phyloP scores from a whole-genome alignment of 2,113 vertebrate species.

The Gnathonemus longibarbis region DNA sequence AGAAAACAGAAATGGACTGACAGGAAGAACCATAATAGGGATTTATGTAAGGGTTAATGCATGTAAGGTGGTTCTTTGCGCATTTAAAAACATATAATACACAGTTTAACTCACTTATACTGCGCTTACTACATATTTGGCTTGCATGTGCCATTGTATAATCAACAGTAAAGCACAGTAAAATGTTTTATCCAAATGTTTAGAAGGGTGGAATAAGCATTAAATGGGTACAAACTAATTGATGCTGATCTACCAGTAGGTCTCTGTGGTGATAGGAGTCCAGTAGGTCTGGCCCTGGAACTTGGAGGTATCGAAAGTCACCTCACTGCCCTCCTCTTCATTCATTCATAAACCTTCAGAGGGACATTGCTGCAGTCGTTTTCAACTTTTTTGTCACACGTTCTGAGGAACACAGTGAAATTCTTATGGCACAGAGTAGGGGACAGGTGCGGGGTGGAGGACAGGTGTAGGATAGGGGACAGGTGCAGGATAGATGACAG shows the following conservation, averaged over 20 bases:
- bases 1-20: not conserved
- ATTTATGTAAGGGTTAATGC: not conserved
- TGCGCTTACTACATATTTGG: not conserved
- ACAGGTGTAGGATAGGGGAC: no score
- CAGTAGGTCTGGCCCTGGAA: constrained; percentile 46
- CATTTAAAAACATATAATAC: not conserved
- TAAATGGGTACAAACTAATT: constrained; percentile 34
- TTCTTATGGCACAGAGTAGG: no score
- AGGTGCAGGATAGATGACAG: no score
- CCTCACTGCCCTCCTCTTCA: constrained; percentile 42
- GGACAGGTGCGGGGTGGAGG: no score
- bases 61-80: not conserved
- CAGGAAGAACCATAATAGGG: not conserved
- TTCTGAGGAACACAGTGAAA: no score
- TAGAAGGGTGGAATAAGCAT: not conserved
- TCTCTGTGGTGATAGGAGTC: constrained; percentile 47
- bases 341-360: not conserved
- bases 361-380: not conserved
- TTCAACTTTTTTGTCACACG: no score
- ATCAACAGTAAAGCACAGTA: not conserved
- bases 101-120: not conserved
- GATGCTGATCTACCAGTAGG: constrained; percentile 47
- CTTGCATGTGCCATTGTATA: not conserved
- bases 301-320: constrained; percentile 38
- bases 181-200: not conserved